Base-by-base conservation (phyloP, 2,797 vertebrate genomes). In the Pelochelys cantorii region DNA sequence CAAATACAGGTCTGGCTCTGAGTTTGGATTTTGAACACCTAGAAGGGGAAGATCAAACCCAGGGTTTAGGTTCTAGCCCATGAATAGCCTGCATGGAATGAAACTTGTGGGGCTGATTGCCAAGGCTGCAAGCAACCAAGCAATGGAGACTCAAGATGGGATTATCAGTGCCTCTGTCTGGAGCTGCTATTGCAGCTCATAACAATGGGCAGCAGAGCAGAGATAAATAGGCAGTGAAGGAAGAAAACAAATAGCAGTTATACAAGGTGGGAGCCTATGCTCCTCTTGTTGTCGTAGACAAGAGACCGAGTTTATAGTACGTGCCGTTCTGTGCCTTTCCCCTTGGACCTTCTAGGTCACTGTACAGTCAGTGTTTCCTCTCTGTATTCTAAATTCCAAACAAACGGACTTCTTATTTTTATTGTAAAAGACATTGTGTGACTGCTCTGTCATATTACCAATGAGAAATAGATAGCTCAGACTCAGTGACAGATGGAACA, bases 301-400 rank as follows among this genome's bases (percentile, higher is more conserved):
- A 88, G 86, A 71, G 87, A n/a, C 77, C 42, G 82, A 20, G 29
- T 31, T 84, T 85, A 86, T 55, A 10, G 88, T 79, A 88, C 4
- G 0, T 87, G 48, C 37, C 20, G 5, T 75, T 86, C 71, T 80
- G 1, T 18, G 53, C 34, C n/a, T 60, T 83, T 79, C 13, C 62
- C 83, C 42, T 17, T 74, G 56, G 42, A 42, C 7, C 18, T 22
- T 27, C 74, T 56, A 57, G 84, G 31, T 42, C 92, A 75, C 79
- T 87, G 71, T 79, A 37, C 34, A 55, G 94, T 81, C 89, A 94
- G 89, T 82, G 74, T 55, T 94, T 83, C 59, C 53, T 86, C 48
- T 83, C 12, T 54, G 53, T 57, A 10, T 65, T 79, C 52, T 56
- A 57, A 59, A 55, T 31, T 3, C 54, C 37, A 79, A 88, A 59